Conservation (phyloP, 1,140 invertebrate species). For the Pogonomyrmex californicus region DNA sequence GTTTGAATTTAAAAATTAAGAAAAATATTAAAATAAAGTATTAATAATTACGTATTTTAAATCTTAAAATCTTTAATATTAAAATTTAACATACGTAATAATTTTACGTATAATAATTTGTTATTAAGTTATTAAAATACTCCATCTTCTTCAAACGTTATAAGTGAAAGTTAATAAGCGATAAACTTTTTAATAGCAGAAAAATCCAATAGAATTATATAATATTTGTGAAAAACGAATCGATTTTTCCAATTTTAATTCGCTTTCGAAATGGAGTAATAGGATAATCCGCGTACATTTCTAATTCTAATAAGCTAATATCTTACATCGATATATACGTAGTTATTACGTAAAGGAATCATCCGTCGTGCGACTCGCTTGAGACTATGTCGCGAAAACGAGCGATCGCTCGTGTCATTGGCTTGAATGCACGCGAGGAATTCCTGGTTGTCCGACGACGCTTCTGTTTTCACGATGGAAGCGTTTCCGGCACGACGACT, state of each 20-base stretch:
- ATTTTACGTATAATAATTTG: not conserved
- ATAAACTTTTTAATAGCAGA: not conserved
- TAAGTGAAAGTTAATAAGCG: not conserved
- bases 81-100: not conserved
- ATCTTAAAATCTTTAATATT: too few species aligned
- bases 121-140: not conserved
- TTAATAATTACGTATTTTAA: too few species aligned
- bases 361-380: not conserved
- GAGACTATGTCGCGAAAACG: slow-evolving; percentile 16
- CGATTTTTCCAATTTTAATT: not conserved
- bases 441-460: slow-evolving; percentile 21
- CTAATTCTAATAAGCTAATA: not conserved
- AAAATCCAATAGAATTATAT: not conserved
- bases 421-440: slow-evolving; percentile 4
- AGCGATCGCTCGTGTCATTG: slow-evolving; percentile 14
- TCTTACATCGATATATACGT: not conserved
- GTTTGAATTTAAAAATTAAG: too few species aligned
- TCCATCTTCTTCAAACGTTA: not conserved
- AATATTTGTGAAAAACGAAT: not conserved
- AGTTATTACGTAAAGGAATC: slow-evolving; percentile 10
- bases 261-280: too few species aligned
- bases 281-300: not conserved
- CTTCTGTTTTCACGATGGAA: slow-evolving; percentile 46
- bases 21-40: too few species aligned
- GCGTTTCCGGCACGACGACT: slow-evolving; percentile 22